Percentiles rank a stretch among this genome's conserved stretches.
These are phyloP conservation scores for Melieria picta DNA, from an alignment of 2,888 invertebrate genomes.

Conservation along the genomic window DNA sequence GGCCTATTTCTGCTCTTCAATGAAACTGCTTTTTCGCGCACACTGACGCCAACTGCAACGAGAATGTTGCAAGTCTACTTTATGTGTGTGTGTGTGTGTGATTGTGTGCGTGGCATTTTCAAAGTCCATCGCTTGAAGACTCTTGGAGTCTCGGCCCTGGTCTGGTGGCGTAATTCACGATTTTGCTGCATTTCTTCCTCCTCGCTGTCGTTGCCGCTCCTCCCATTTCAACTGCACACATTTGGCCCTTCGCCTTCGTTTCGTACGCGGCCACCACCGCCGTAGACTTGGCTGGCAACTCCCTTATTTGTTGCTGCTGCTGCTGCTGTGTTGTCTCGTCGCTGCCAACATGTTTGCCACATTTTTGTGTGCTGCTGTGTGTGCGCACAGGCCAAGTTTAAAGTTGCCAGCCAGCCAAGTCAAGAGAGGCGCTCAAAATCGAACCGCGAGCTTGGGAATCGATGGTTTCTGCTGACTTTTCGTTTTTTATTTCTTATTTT, in stretches of 20 bases:
- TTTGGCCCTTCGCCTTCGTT: too few relatives aligned
- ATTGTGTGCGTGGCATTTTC: conserved; percentile 24
- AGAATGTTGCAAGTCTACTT: too few relatives aligned
- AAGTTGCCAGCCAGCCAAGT: conserved; percentile 31
- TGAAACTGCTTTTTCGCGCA: conserved; percentile 7
- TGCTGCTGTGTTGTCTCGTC: neutral
- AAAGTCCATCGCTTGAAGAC: conserved; percentile 23
- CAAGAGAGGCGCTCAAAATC: neutral
- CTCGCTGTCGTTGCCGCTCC: too few relatives aligned
- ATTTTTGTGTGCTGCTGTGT: conserved; percentile 49
- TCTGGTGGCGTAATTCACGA: conserved; percentile 34
- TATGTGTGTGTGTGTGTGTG: neutral
- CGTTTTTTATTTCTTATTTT: too few relatives aligned
- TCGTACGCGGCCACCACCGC: neutral
- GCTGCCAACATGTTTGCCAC: conserved; percentile 56
- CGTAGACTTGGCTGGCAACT: conserved; percentile 46
- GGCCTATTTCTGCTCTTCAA: conserved; percentile 23
- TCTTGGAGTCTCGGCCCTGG: neutral
- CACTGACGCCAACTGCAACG: neutral
- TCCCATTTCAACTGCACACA: conserved; percentile 38
- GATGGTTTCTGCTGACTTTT: too few relatives aligned
- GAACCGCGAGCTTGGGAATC: too few relatives aligned
- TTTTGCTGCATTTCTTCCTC: conserved; percentile 28
- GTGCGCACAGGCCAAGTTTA: conserved; percentile 27
- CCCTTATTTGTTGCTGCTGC: conserved; percentile 53